These are phyloP conservation scores for Drosophila subsilvestris DNA, from an alignment of 2,888 invertebrate genomes.

Conservation along the genomic window DNA sequence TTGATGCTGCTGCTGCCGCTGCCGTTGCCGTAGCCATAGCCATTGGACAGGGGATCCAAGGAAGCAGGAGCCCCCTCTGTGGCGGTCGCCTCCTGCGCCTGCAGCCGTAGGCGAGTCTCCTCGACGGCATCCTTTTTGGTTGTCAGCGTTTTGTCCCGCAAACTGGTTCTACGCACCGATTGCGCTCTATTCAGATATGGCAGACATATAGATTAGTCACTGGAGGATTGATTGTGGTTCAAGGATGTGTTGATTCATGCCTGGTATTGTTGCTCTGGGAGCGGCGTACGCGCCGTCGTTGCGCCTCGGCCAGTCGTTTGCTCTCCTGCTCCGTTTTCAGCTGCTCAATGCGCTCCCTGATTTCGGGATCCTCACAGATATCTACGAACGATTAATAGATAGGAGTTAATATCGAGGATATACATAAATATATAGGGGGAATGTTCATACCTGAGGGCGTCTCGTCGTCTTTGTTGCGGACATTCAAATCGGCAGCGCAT, in stretches of 20 bases:
- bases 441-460: slow-evolving; percentile 93
- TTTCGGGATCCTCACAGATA: slow-evolving; percentile 97
- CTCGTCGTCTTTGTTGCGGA: slow-evolving; percentile 97
- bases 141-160: slow-evolving; percentile 96
- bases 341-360: slow-evolving; percentile 94
- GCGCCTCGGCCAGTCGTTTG: slow-evolving; percentile 86
- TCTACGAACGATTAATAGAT: slow-evolving; percentile 85
- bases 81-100: slow-evolving; percentile 86
- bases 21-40: slow-evolving; percentile 59
- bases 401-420: not conserved
- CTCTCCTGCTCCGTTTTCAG: slow-evolving; percentile 95
- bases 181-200: slow-evolving; percentile 88
- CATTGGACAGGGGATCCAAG: slow-evolving; percentile 56
- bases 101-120: slow-evolving; percentile 91
- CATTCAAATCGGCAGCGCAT: slow-evolving; percentile 98
- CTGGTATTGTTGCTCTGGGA: slow-evolving; percentile 89
- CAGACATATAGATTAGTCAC: not conserved
- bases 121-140: slow-evolving; percentile 97
- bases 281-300: slow-evolving; percentile 88
- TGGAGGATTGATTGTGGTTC: not conserved
- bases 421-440: not conserved
- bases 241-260: slow-evolving; percentile 50
- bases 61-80: slow-evolving; percentile 56
- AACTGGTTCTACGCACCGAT: slow-evolving; percentile 95
- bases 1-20: slow-evolving; percentile 50